These are phyloP conservation scores for Pristionchus entomophagus DNA, from an alignment of 2,888 invertebrate genomes.

Conservation along the genomic window DNA sequence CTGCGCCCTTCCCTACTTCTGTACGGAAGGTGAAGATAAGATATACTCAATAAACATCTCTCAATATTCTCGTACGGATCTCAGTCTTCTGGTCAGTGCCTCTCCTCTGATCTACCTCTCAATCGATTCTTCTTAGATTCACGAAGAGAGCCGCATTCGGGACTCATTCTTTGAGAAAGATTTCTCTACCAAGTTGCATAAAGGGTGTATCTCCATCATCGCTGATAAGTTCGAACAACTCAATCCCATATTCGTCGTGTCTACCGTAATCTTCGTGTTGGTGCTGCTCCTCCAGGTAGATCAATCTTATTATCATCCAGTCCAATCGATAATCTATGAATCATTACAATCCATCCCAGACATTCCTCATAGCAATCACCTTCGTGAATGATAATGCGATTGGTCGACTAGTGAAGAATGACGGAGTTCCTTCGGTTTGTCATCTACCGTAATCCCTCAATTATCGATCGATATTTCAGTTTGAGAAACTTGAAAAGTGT, in stretches of 20 bases:
- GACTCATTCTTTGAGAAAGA: neutral
- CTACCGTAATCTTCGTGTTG: neutral
- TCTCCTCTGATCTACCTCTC: neutral
- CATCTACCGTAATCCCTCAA: neutral
- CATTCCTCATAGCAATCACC: neutral
- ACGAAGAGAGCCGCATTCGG: neutral
- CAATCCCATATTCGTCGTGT: neutral
- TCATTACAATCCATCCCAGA: neutral
- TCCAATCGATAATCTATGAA: too few species aligned
- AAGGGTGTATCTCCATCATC: neutral
- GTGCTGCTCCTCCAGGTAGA: neutral
- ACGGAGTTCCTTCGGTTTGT: neutral
- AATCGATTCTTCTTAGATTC: neutral
- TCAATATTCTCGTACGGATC: neutral
- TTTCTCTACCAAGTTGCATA: too few species aligned
- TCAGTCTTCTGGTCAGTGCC: neutral
- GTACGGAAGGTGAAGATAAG: neutral
- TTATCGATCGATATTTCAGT: neutral
- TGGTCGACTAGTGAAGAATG: conserved; percentile 1
- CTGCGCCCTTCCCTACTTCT: neutral
- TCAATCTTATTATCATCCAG: neutral
- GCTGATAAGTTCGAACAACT: neutral
- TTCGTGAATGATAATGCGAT: neutral
- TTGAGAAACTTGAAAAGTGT: conserved; percentile 9
- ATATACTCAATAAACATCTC: neutral